A percentile compares a stretch with the other conserved stretches of the same genome.
Conservation (phyloP, 2,888 invertebrate genomes). For the Pachydiplax longipennis region DNA sequence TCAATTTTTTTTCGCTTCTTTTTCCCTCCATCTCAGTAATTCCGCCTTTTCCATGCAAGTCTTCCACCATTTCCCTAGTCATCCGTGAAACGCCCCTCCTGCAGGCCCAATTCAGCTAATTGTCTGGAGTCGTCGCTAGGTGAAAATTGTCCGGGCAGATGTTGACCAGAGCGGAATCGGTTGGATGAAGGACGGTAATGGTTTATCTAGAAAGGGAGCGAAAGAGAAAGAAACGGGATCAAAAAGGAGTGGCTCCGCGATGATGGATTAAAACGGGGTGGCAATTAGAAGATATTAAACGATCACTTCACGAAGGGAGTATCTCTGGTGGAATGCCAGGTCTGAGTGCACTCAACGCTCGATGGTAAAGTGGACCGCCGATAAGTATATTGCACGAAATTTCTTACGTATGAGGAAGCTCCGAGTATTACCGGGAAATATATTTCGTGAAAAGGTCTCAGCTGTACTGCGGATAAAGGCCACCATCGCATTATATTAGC, state of each 20-base stretch:
- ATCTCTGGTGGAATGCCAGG: no score
- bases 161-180: neutral
- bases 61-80: neutral
- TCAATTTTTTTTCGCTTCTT: neutral
- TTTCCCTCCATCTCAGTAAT: neutral
- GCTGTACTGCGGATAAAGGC: no score
- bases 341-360: no score
- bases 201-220: neutral
- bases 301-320: neutral
- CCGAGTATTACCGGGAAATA: no score
- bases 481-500: no score
- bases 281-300: neutral
- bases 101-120: neutral
- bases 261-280: neutral
- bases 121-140: neutral
- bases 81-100: neutral
- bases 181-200: neutral
- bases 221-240: neutral
- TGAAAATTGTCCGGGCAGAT: neutral
- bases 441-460: no score
- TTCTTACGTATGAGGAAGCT: no score
- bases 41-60: neutral
- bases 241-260: neutral
- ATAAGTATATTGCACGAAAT: no score
- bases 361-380: no score